Evolutionary conservation across 2,888 invertebrate species (phyloP).

Genomic region (Ectobius pallidus): DNA sequence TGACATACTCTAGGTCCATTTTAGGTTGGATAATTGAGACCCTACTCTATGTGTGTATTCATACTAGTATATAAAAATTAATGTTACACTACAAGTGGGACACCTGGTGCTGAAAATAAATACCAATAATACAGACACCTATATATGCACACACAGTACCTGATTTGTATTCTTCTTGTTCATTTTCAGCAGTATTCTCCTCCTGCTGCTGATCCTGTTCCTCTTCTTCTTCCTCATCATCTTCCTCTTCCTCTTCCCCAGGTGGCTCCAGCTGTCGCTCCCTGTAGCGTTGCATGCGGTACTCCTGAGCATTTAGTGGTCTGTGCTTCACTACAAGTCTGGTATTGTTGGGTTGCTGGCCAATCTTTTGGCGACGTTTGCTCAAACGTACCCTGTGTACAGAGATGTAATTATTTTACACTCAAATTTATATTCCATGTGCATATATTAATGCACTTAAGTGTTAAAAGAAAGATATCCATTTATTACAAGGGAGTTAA

Average conservation of each 20-base stretch:
- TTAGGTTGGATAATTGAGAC: too few species aligned
- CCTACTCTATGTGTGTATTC: too few species aligned
- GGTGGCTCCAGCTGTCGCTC: slow-evolving; percentile 89
- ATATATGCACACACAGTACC: too few species aligned
- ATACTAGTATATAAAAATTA: too few species aligned
- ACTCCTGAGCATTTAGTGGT: slow-evolving; percentile 82
- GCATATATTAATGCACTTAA: too few species aligned
- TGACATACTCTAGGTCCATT: too few species aligned
- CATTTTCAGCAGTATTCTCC: neutral
- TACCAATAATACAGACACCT: too few species aligned
- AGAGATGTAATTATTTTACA: neutral
- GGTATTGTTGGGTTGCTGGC: slow-evolving; percentile 74
- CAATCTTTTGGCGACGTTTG: slow-evolving; percentile 84
- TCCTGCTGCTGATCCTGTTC: slow-evolving; percentile 1
- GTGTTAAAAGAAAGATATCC: too few species aligned
- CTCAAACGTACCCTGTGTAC: slow-evolving; percentile 81
- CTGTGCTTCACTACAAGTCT: slow-evolving; percentile 89
- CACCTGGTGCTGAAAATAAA: too few species aligned
- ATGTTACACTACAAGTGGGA: too few species aligned
- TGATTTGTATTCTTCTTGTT: slow-evolving; percentile 22
- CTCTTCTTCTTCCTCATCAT: slow-evolving; percentile 55
- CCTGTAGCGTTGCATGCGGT: slow-evolving; percentile 82
- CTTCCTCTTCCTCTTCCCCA: slow-evolving; percentile 70
- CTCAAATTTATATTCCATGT: too few species aligned
- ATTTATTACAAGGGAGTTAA: too few species aligned